Base-by-base conservation (phyloP, 2,113 vertebrate species). In the Numenius arquata region DNA sequence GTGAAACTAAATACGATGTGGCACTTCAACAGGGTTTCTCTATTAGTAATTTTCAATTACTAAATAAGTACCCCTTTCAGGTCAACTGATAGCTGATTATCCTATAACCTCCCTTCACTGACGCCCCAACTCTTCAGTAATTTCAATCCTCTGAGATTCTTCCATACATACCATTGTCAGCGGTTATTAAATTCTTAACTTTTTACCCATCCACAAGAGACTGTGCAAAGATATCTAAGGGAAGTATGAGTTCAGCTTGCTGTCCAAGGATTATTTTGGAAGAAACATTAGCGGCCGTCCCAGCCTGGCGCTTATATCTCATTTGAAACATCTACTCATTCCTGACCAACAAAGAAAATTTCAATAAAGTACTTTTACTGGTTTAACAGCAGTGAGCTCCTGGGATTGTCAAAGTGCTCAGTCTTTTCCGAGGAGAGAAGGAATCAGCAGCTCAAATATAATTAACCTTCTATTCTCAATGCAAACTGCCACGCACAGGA, bases 401-500 rank as follows among this genome's bases (percentile, higher is more conserved):
- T 95, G 98, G 98, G 98, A 98, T 97, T 97, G 97, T 98, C 98
- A 98, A 97, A 98, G 98, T 98, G 98, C 98, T 98, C 97, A 98
- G 96, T 93, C 97, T 98, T 98, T 98, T 97, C 98, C 97, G 34
- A 97, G 98, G 98, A 98, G 97, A 98, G 97, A 98, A 98, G 98
- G 98, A 98, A 98, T 98, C 98, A 98, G 98, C 98, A 98, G 98
- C 98, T 98, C 98, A 98, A 98, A 99, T 98, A 99, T 99, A 99
- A 99, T 99, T 99, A 99, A 99, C 99, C 99, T 99, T 99, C 98
- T 98, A 98, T 99, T 98, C 98, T 98, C 98, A 97, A 97, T 98
- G 98, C 98, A 98, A 98, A 98, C 98, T 97, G 98, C 98, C 98
- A 98, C 97, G 63, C 98, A 98, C 95, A 97, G 98, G 98, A 98